Conservation (phyloP, 2,888 invertebrate species). For the Heliconius ismenius region DNA sequence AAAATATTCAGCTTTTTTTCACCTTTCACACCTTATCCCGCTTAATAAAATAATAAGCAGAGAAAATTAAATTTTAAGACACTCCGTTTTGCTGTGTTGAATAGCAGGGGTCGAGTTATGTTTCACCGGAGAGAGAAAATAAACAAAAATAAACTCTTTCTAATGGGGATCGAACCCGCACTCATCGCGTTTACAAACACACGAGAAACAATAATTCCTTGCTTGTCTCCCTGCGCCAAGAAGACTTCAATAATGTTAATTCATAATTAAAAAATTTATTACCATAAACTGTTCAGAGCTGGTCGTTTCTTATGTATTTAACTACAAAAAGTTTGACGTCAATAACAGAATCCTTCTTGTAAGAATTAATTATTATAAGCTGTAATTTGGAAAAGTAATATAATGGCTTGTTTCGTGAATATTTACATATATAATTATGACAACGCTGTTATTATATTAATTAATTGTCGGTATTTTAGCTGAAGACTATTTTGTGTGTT, state of each 20-base stretch:
- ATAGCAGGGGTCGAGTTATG: too few species aligned
- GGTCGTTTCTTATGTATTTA: background rate
- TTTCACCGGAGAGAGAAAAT: background rate
- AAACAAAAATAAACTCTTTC: background rate
- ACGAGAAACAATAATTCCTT: too few species aligned
- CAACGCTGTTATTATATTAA: background rate
- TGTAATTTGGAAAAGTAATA: conserved; percentile 1
- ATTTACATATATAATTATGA: conserved; percentile 14
- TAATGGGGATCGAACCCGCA: background rate
- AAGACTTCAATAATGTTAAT: background rate
- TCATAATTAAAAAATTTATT: background rate
- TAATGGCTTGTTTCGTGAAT: background rate
- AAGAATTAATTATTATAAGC: conserved; percentile 1
- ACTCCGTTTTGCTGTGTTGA: too few species aligned
- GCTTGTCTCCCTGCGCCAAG: too few species aligned
- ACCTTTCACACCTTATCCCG: too few species aligned
- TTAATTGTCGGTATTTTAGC: background rate
- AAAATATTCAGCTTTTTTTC: too few species aligned
- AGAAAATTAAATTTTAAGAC: too few species aligned
- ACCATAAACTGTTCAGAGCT: background rate
- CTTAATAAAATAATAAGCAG: too few species aligned
- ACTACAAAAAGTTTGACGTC: conserved; percentile 20
- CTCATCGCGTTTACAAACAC: too few species aligned
- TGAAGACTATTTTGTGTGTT: background rate
- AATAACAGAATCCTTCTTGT: background rate